A percentile compares a stretch with the other conserved stretches of the same genome.
Conservation (phyloP, 1,140 invertebrate species). For the Drosophila trapezifrons region DNA sequence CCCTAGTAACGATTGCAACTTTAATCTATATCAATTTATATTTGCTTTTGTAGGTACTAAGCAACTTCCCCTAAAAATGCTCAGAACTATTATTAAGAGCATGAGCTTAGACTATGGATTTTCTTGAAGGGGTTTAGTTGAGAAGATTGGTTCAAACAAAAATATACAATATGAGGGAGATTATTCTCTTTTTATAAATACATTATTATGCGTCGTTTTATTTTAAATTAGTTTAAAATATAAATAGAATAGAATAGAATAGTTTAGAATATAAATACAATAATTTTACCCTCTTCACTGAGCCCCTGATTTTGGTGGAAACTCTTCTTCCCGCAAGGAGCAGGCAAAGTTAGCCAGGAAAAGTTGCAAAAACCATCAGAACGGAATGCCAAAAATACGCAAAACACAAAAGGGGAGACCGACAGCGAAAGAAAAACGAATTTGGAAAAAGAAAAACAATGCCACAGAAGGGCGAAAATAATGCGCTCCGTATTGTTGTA, state of each 20-base stretch:
- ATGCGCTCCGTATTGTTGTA: slow-evolving; percentile 48
- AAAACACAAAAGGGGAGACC: slow-evolving; percentile 10
- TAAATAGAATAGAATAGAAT: too few species aligned
- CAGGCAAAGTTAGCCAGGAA: slow-evolving; percentile 36
- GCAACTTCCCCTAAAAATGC: slow-evolving; percentile 11
- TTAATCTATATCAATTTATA: slow-evolving; percentile 60
- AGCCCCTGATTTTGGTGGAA: slow-evolving; percentile 11
- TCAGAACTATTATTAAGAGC: slow-evolving; percentile 14
- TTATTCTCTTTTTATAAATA: too few species aligned
- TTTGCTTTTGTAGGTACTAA: slow-evolving; percentile 32
- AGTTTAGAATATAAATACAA: too few species aligned
- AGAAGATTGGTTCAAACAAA: background rate
- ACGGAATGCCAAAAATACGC: slow-evolving; percentile 44
- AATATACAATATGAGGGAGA: too few species aligned
- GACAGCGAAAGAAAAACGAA: slow-evolving; percentile 28
- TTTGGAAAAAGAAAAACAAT: slow-evolving; percentile 50
- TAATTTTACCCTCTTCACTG: background rate
- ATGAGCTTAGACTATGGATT: background rate
- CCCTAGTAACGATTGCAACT: slow-evolving; percentile 50
- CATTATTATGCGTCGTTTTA: too few species aligned
- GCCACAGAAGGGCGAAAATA: slow-evolving; percentile 34
- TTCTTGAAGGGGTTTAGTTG: background rate
- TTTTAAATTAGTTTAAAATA: too few species aligned
- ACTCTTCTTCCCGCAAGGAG: slow-evolving; percentile 3
- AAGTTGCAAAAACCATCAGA: slow-evolving; percentile 46